Evolutionary conservation across 1,140 invertebrate species (phyloP), one percentile per base, ranked within the genome.

Genomic region (Phocides pigmalion): DNA sequence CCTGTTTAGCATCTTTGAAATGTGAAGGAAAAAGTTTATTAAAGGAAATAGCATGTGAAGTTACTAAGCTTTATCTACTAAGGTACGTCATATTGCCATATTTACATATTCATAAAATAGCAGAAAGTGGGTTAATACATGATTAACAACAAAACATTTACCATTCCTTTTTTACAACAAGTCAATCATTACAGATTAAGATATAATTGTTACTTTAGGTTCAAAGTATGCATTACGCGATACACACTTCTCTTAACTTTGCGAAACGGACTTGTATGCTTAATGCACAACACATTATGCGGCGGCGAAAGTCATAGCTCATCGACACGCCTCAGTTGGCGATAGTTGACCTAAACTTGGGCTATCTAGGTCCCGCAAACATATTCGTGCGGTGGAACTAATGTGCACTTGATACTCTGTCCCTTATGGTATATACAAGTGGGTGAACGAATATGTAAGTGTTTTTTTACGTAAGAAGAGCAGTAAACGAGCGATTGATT

Each of bases 281-380:
- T 59, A 46, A 59, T 59, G 56, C 56, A 59, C 42, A 59, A 59
- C 56, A 59, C 56, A 59, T 59, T 59, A 59, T 59, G 42, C 56
- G 42, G 42, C 56, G 25, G 41, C 42, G 42, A 53, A 53, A 53
- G 50, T 53, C 56, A 32, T 28, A 59, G 16, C 56, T 59, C 56
- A 47, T 59, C 56, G 56, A 59, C 56, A 59, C 41, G 53, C 19
- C 53, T 59, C 56, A 47, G 56, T 59, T 59, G 56, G 56, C 56
- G 37, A 46, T 22, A 59, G 56, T 59, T 59, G 56, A 59, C 56
- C 56, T 47, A 58, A 58, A 58, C 22, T 44, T 58, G 41, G 41
- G 54, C 32, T 41, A 58, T 46, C 54, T 58, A 37, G 49, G 32
- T 16, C 32, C 32, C 49, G n/a, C 16, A 8, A n/a, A 51, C 17